phyloP scores from a whole-genome alignment of 2,113 vertebrate genomes.

The Camelus bactrianus region DNA sequence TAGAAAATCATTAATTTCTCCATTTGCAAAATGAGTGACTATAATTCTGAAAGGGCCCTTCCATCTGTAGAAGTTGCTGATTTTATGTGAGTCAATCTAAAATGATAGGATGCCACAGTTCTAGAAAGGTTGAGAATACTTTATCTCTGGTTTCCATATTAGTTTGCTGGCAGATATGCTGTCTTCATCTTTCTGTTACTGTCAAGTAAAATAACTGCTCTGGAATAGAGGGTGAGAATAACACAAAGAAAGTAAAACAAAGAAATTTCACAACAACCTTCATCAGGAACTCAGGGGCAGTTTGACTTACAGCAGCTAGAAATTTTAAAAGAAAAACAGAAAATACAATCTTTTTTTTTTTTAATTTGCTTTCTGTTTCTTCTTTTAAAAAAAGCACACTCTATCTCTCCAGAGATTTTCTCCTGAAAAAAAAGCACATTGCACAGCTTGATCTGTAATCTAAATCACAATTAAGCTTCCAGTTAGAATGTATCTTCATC shows the following conservation, averaged over 20 bases:
- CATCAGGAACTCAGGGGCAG: constrained; percentile 51
- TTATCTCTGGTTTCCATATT: constrained; percentile 56
- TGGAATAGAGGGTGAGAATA: constrained; percentile 48
- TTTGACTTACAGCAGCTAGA: constrained; percentile 66
- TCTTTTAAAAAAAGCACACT: constrained; percentile 55
- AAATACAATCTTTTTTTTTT: constrained; percentile 52
- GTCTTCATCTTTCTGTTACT: constrained; percentile 45
- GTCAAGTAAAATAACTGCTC: constrained; percentile 59
- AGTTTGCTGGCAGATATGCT: constrained; percentile 52
- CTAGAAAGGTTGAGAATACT: constrained; percentile 20
- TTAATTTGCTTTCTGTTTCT: constrained; percentile 56
- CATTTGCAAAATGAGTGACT: constrained; percentile 24
- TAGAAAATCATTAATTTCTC: constrained; percentile 13
- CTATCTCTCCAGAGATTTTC: constrained; percentile 50
- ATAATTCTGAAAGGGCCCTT: constrained; percentile 34
- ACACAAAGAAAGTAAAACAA: constrained; percentile 55
- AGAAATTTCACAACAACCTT: constrained; percentile 10
- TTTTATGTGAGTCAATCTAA: constrained; percentile 44
- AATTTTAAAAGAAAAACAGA: constrained; percentile 67
- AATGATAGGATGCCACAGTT: constrained; percentile 60
- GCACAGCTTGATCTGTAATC: constrained; percentile 79
- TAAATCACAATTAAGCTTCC: constrained; percentile 77
- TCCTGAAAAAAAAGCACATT: constrained; percentile 68
- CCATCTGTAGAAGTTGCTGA: background rate
- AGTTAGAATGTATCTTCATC: constrained; percentile 71